phyloP scores from a whole-genome alignment of 2,888 invertebrate species.

The Meliscaeva auricollis region DNA sequence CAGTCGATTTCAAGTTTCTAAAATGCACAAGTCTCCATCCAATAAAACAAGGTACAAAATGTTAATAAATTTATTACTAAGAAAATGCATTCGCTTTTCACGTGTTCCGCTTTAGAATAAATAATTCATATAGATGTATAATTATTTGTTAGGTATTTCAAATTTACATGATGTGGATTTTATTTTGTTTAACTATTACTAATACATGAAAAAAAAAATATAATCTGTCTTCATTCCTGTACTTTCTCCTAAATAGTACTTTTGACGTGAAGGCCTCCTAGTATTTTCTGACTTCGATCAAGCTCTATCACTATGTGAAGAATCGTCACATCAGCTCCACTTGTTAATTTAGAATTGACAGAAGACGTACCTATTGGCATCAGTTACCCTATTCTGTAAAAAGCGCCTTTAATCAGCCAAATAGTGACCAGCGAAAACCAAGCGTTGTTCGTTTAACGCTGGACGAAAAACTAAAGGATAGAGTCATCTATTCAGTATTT shows the following conservation, averaged over 20 bases:
- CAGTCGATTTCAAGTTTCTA: constrained; percentile 29
- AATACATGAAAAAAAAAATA: background rate
- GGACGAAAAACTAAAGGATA: too few species aligned
- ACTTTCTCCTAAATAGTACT: too few species aligned
- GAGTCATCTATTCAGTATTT: too few species aligned
- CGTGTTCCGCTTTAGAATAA: constrained; percentile 8
- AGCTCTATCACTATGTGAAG: too few species aligned
- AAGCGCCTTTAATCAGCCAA: too few species aligned
- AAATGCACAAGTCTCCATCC: background rate
- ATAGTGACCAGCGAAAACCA: too few species aligned
- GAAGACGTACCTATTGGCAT: too few species aligned
- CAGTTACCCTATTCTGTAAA: too few species aligned
- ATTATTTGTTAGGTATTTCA: background rate
- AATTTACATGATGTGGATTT: constrained; percentile 10
- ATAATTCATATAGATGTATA: background rate
- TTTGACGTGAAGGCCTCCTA: too few species aligned
- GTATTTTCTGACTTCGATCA: background rate
- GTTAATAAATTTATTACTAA: constrained; percentile 5
- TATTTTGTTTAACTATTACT: background rate
- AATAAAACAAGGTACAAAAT: background rate
- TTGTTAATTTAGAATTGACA: too few species aligned
- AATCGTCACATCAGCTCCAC: too few species aligned
- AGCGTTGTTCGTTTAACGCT: too few species aligned
- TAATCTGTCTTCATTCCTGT: background rate
- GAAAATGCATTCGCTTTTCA: constrained; percentile 37